phyloP scores from a whole-genome alignment of 2,797 vertebrate species.

The Oophaga sylvatica region DNA sequence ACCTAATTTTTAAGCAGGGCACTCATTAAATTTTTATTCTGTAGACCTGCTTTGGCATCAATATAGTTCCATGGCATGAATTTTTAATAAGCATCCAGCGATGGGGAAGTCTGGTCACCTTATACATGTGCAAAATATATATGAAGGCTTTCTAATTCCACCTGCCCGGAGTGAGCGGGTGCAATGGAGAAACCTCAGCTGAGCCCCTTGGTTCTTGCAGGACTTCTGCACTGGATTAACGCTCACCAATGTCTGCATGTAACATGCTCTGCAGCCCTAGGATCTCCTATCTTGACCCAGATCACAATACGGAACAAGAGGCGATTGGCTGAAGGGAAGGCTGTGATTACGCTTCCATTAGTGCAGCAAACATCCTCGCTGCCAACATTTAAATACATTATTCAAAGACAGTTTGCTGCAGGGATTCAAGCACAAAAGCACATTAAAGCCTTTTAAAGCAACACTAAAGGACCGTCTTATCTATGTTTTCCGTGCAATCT shows the following conservation, averaged over 20 bases:
- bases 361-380: slow-evolving; percentile 2
- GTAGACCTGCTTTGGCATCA: slow-evolving; percentile 20
- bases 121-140: not conserved
- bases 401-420: slow-evolving; percentile 33
- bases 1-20: slow-evolving; percentile 40
- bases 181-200: not conserved
- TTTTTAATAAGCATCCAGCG: slow-evolving; percentile 34
- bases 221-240: not conserved
- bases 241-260: too few relatives aligned
- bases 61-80: slow-evolving; percentile 26
- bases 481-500: not conserved
- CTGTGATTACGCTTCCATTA: slow-evolving; percentile 20
- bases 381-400: slow-evolving; percentile 43
- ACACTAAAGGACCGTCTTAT: not conserved
- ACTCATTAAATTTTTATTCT: slow-evolving; percentile 40
- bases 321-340: not conserved
- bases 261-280: not conserved
- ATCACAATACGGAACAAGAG: not conserved
- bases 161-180: not conserved
- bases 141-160: too few relatives aligned
- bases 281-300: not conserved
- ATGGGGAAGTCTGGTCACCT: slow-evolving; percentile 12
- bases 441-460: not conserved
- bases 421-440: slow-evolving; percentile 5
- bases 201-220: not conserved